These are phyloP conservation scores for Carassius gibelio DNA, from an alignment of 2,113 vertebrate species.

Conservation along the genomic window DNA sequence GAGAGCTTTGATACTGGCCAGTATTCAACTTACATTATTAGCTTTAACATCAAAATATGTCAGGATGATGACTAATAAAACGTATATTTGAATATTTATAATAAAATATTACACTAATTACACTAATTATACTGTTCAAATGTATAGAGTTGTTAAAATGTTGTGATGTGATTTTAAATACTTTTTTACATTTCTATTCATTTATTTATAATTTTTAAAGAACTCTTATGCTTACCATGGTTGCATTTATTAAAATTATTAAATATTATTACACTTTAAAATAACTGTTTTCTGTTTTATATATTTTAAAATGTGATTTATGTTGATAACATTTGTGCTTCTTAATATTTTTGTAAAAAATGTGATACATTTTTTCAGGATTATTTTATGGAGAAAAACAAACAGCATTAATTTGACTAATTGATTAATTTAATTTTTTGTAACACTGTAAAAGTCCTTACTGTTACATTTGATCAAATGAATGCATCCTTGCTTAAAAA, in stretches of 20 bases:
- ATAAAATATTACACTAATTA: too few species aligned
- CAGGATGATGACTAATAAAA: conserved; percentile 13
- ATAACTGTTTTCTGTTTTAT: too few species aligned
- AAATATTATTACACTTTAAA: too few species aligned
- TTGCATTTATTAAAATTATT: not conserved
- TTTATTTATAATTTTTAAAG: not conserved
- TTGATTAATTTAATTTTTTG: not conserved
- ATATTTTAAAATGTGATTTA: too few species aligned
- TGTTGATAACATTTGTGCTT: too few species aligned
- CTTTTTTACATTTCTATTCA: too few species aligned
- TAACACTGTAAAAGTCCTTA: not conserved
- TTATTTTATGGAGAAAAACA: not conserved
- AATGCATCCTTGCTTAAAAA: not conserved
- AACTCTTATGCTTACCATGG: not conserved
- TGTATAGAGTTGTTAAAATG: too few species aligned
- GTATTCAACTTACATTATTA: not conserved
- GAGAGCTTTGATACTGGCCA: conserved; percentile 14
- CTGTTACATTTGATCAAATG: not conserved
- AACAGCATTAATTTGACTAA: not conserved
- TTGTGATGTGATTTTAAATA: too few species aligned
- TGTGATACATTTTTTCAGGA: too few species aligned
- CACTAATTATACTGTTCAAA: too few species aligned
- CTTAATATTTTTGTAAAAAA: too few species aligned
- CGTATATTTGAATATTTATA: not conserved
- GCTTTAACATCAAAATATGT: conserved; percentile 30